Evolutionary conservation across 2,113 vertebrate genomes (phyloP), one percentile per base, ranked within the genome.

Genomic region (Eublepharis macularius): DNA sequence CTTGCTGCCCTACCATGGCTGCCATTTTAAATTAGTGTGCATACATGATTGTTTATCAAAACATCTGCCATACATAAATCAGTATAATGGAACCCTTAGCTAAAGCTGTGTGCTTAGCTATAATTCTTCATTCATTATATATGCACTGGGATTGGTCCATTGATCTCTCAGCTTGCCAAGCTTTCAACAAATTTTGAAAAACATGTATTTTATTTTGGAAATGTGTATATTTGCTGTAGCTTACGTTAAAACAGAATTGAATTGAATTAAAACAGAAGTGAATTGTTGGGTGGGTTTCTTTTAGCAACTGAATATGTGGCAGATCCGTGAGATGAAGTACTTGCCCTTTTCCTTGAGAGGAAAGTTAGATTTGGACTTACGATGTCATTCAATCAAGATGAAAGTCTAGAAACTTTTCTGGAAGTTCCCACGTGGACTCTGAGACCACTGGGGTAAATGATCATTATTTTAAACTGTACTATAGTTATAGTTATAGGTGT

Each of bases 101-200:
- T 57, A 29, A 41, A 24, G 1, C 29, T 21, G 10, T 34, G 10
- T 1, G 26, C 29, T 10, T 17, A 45, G 26, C 32, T 39, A 4
- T 63, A 80, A 45, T 66, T 34, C 47, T 14, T 66, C n/a, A 66
- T 76, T 36, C 7, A 54, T 76, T 36, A 76, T 54, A 49, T 49
- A 76, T 0, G 6, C 51, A 1, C 17, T 85, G 24, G 8, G 77
- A 63, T 74, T 29, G 76, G 66, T 86, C 4, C 21, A 36, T 80
- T 86, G 75, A 60, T 36, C 5, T 14, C 9, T 54, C 51, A 54
- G 17, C 17, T 54, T 41, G n/a, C 65, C 32, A 43, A 29, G 10
- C 49, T 86, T 81, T 81, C 77, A 86, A 81, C 75, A 86, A 36
- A 68, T 76, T 24, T 60, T 85, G 54, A 86, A 84, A 47, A 90